Evolutionary conservation across 2,797 vertebrate species (phyloP), one percentile per base, ranked within the genome.

Genomic region (Bovichtus variegatus): DNA sequence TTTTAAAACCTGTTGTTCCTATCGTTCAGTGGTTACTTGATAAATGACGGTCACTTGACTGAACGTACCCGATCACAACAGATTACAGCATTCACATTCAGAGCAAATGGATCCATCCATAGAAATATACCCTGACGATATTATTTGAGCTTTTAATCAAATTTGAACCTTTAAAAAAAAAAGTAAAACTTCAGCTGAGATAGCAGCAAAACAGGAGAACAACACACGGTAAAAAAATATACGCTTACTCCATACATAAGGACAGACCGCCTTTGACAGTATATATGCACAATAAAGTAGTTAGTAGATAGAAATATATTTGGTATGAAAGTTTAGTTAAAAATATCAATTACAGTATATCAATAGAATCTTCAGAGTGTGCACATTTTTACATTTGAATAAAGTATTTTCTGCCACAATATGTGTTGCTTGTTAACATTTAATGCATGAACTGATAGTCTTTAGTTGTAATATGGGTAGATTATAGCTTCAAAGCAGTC

Each of bases 121-220:
- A 84, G 11, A 81, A 69, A 80, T 41, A 76, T 34, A 71, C 53
- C 59, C 58, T 25, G 58, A 81, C 41, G 29, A 10, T 31, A 65
- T 51, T 29, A 40, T 60, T 67, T 51, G 41, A 74, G 15, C 31
- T 67, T 71, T 44, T 41, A 40, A 80, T 79, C 55, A 54, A 71
- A 78, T 65, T 53, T 61, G 36, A 50, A 31, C 44, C 38, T 68
- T 23, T 34, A 34, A 34, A 6, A 11, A 18, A 71, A 77, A 81
- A 59, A 29, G 0, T 29, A 21, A 78, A 78, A 82, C 18, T 68
- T 69, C 71, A 78, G 82, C 82, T 80, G 63, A 83, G 34, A 87
- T 86, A 92, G 92, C 94, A 95, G 94, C 91, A 90, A 91, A 80
- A 92, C 16, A 71, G 83, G 77, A 89, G 58, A 62, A 83, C 50